These are phyloP conservation scores for Tenebrosternarchus preto DNA, from an alignment of 2,113 vertebrate genomes.

Conservation along the genomic window DNA sequence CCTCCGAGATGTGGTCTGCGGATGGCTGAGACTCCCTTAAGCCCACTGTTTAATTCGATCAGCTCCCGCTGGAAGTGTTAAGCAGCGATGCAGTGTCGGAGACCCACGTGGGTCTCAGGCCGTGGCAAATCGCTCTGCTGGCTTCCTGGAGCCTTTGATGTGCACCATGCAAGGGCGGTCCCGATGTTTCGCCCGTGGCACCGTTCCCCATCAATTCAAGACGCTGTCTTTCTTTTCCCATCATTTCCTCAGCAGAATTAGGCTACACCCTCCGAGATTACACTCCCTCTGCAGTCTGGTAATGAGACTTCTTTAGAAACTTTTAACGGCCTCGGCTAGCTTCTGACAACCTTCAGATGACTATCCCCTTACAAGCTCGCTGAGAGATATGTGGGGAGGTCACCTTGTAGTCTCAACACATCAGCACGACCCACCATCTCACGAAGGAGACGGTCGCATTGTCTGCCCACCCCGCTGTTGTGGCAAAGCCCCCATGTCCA, in stretches of 20 bases:
- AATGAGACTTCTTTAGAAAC: not conserved
- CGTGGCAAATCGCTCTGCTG: constrained; percentile 18
- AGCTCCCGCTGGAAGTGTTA: constrained; percentile 9
- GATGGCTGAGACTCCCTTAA: constrained; percentile 59
- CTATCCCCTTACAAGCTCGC: not conserved
- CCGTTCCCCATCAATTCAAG: not conserved
- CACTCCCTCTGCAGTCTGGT: not conserved
- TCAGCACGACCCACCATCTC: constrained; percentile 40
- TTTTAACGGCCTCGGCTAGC: not conserved
- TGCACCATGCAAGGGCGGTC: constrained; percentile 19
- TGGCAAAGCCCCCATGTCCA: constrained; percentile 40
- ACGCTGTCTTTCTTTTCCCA: constrained; percentile 5
- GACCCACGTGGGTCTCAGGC: not conserved
- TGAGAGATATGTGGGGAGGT: constrained; percentile 1
- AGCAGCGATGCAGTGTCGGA: constrained; percentile 21
- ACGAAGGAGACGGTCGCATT: constrained; percentile 14
- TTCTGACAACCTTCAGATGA: not conserved
- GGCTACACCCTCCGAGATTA: constrained; percentile 18
- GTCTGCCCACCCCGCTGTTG: not conserved
- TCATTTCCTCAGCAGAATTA: constrained; percentile 32
- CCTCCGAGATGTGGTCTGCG: constrained; percentile 47
- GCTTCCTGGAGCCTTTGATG: constrained; percentile 33
- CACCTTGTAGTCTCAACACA: constrained; percentile 38
- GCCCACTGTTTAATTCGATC: constrained; percentile 16
- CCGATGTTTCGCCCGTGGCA: constrained; percentile 2